Base-by-base conservation (phyloP, 2,797 vertebrate genomes). In the Podargus strigoides region DNA sequence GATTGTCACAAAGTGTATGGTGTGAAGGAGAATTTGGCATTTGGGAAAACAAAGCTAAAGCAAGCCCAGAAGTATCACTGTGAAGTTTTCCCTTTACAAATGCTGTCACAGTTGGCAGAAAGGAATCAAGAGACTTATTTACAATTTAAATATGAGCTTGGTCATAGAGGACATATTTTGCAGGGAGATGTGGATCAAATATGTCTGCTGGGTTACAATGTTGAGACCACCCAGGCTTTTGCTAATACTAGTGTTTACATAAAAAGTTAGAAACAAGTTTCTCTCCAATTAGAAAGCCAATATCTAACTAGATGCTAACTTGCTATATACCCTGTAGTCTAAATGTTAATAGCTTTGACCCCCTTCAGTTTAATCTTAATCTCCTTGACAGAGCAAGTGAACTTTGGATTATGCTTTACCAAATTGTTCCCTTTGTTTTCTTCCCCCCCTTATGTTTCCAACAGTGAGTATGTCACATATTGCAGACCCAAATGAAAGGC, bases 281-380 rank as follows among this genome's bases (percentile, higher is more conserved):
- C 44, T 83, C 66, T 85, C 70, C 94, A 96, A 97, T 97, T 97
- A 97, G 95, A 97, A 96, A 96, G 85, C 56, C 62, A 88, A 37
- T 85, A 88, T 92, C 94, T 97, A 96, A 96, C 36, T 78, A 97
- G 94, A 96, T 92, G 93, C 94, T 97, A 97, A 96, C 92, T 97
- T 96, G 93, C 95, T 97, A 78, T 96, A 94, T 87, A 97, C 85
- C 69, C 94, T 96, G 89, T 96, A 93, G 96, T 97, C 92, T 95
- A 95, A 95, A 95, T 96, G 96, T 97, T 98, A 98, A 97, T 97
- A 95, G 85, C 88, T 97, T 97, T 97, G 97, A 97, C 97, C 97
- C 97, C 84, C 73, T 87, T 95, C 94, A 94, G 85, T 97, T 98
- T 98, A 97, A 97, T 97, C 96, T 97, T 94, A 95, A 97, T 96